A percentile compares a stretch with the other conserved stretches of the same genome.
Conservation (phyloP, 2,113 vertebrate species). For the Axis porcinus region DNA sequence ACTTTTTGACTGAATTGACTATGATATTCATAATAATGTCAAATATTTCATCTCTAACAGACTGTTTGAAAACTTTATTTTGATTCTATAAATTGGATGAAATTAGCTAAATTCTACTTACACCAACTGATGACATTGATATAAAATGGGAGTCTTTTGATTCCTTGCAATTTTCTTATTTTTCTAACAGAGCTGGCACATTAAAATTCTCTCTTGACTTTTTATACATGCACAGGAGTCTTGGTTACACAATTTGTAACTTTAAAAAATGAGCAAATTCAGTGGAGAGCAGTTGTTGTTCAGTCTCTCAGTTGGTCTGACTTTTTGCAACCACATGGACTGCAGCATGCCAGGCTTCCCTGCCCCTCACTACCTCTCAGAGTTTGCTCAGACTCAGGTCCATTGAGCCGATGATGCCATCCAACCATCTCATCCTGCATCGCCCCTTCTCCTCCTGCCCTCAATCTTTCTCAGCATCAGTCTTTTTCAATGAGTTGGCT, state of each 20-base stretch:
- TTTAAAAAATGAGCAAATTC: background rate
- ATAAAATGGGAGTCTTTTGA: background rate
- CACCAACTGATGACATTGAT: background rate
- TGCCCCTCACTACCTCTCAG: background rate
- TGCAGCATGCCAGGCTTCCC: background rate
- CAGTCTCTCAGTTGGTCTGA: background rate
- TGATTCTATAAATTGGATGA: background rate
- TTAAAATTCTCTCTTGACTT: background rate
- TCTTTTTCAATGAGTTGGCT: no score
- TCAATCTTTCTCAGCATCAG: background rate
- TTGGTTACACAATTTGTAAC: background rate
- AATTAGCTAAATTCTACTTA: background rate
- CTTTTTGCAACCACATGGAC: background rate
- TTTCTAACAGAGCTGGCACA: background rate
- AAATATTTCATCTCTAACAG: background rate
- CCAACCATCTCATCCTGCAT: background rate
- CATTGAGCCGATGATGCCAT: background rate
- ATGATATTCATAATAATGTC: background rate
- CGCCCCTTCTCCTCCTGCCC: background rate
- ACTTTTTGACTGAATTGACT: background rate
- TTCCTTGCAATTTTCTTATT: background rate
- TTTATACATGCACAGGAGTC: background rate
- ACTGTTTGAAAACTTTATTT: background rate
- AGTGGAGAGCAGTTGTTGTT: background rate
- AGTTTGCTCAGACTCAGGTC: background rate